Evolutionary conservation across 2,113 vertebrate species (phyloP).

Genomic region (Struthidea cinerea): DNA sequence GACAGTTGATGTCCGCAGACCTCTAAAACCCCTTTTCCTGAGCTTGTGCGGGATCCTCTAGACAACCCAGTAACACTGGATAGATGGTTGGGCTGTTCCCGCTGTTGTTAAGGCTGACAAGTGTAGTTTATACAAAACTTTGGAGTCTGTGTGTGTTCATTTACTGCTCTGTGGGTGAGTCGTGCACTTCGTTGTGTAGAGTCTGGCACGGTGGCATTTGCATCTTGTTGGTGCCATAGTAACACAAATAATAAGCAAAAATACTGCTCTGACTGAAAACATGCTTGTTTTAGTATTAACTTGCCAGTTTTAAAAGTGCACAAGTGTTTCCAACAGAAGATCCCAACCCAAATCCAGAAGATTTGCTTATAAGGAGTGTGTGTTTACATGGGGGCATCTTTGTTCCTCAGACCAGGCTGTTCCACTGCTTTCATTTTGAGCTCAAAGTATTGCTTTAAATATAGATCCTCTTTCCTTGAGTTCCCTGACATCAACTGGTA

Average conservation of each 20-base stretch:
- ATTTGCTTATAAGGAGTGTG: not conserved
- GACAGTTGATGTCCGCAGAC: not conserved
- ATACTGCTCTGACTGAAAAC: not conserved
- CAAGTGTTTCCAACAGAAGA: not conserved
- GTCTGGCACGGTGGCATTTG: not conserved
- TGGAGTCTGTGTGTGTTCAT: not conserved
- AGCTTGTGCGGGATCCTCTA: not conserved
- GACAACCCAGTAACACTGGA: not conserved
- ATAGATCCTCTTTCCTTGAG: not conserved
- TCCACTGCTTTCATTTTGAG: not conserved
- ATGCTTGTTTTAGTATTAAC: not conserved
- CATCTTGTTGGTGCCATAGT: not conserved
- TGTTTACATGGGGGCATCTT: not conserved
- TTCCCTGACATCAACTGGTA: not conserved
- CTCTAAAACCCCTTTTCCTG: not conserved
- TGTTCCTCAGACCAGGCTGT: not conserved
- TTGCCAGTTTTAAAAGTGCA: not conserved
- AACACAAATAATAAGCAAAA: not conserved
- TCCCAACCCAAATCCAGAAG: not conserved
- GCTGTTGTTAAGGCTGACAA: not conserved
- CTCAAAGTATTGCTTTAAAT: not conserved
- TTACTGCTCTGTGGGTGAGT: not conserved
- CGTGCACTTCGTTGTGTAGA: not conserved
- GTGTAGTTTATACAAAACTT: not conserved
- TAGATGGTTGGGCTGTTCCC: not conserved